A percentile compares a stretch with the other conserved stretches of the same genome.
These are phyloP conservation scores for Scaptomyza tumidula DNA, from an alignment of 2,888 invertebrate genomes.

Conservation along the genomic window DNA sequence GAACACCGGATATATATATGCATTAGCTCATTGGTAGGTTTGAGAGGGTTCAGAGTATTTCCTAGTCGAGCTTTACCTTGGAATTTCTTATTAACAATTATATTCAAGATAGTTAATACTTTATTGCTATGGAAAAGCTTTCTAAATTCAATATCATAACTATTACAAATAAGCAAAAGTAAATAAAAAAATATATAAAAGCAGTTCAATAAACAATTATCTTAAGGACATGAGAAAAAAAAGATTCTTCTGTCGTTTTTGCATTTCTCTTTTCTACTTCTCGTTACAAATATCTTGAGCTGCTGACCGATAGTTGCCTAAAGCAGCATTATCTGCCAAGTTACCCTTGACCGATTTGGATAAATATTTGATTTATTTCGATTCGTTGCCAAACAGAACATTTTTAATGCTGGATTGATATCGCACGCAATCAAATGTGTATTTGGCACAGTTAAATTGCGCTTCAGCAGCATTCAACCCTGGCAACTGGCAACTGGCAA, in stretches of 20 bases:
- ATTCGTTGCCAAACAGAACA: conserved; percentile 40
- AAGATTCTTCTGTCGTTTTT: not conserved
- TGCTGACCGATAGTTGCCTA: conserved; percentile 2
- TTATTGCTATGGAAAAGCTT: too few species aligned
- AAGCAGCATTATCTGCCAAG: conserved; percentile 50
- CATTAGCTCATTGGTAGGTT: too few species aligned
- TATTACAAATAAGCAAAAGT: too few species aligned
- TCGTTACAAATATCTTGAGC: not conserved
- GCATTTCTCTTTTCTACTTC: not conserved
- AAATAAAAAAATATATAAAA: not conserved
- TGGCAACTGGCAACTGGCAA: conserved; percentile 14
- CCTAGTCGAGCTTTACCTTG: too few species aligned
- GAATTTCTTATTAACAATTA: too few species aligned
- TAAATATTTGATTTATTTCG: conserved; percentile 7
- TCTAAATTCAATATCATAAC: too few species aligned
- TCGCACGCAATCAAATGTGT: conserved; percentile 16
- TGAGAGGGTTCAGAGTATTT: too few species aligned
- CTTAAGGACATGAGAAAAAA: not conserved
- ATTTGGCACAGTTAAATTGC: conserved; percentile 18
- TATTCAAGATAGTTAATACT: too few species aligned
- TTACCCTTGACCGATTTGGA: conserved; percentile 61
- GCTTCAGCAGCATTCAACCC: conserved; percentile 4
- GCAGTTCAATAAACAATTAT: not conserved
- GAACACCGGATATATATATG: too few species aligned
- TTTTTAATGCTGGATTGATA: conserved; percentile 34